These are phyloP conservation scores for Heliconius eleuchia DNA, from an alignment of 1,140 invertebrate genomes.

Conservation along the genomic window DNA sequence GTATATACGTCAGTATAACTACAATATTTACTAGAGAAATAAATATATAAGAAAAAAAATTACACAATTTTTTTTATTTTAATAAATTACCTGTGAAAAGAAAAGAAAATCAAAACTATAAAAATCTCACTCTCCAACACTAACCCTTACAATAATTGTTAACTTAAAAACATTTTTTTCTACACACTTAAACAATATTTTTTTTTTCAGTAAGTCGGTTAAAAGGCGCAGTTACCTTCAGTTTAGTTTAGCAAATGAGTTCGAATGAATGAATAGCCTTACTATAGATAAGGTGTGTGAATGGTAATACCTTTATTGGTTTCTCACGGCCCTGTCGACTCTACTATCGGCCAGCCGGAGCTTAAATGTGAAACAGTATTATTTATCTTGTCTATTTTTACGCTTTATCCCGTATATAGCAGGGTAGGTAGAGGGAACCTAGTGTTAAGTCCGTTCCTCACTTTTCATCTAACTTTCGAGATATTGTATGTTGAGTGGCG, in stretches of 20 bases:
- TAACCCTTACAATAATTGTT: background rate
- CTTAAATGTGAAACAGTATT: too few species aligned
- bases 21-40: too few species aligned
- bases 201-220: constrained; percentile 3
- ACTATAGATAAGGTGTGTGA: constrained; percentile 8
- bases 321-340: background rate
- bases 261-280: constrained; percentile 1
- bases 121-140: background rate
- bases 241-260: background rate
- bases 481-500: too few species aligned
- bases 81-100: background rate
- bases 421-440: too few species aligned
- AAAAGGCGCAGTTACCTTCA: constrained; percentile 4
- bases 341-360: background rate
- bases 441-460: too few species aligned
- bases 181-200: background rate
- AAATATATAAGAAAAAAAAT: too few species aligned
- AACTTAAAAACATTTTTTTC: constrained; percentile 1
- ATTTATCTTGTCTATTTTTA: too few species aligned
- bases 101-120: background rate
- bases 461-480: too few species aligned
- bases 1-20: too few species aligned
- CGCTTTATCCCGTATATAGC: too few species aligned
- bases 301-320: constrained; percentile 8
- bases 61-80: too few species aligned